phyloP scores from a whole-genome alignment of 1,140 invertebrate genomes.

The Tetramorium simillimum region DNA sequence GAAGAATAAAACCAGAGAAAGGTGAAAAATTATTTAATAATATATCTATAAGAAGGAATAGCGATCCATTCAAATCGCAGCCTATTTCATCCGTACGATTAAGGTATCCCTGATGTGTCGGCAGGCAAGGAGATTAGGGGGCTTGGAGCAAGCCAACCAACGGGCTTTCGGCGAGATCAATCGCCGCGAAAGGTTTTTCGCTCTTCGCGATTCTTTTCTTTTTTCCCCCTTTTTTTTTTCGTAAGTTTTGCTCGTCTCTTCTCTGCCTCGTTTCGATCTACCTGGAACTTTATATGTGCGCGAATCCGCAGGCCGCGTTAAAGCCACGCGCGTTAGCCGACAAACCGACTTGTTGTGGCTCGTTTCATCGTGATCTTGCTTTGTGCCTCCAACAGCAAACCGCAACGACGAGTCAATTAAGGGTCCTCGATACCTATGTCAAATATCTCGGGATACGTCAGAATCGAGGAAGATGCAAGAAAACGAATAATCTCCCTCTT shows the following conservation, averaged over 20 bases:
- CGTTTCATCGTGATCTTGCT: constrained; percentile 22
- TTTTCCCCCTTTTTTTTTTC: constrained; percentile 28
- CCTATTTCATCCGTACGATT: not conserved
- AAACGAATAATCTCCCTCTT: not conserved
- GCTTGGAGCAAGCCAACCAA: constrained; percentile 3
- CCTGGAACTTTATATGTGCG: constrained; percentile 27
- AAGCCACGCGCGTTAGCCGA: constrained; percentile 18
- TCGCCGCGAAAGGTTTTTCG: constrained; percentile 61
- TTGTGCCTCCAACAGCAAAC: constrained; percentile 30
- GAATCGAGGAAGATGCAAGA: constrained; percentile 7
- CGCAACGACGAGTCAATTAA: constrained; percentile 48
- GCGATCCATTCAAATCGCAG: not conserved
- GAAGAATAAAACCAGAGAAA: not conserved
- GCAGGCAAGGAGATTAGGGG: constrained; percentile 39
- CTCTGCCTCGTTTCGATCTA: constrained; percentile 18
- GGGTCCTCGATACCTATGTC: constrained; percentile 25
- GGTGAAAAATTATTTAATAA: not conserved
- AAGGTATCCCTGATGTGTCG: not conserved
- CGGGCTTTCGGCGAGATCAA: constrained; percentile 69
- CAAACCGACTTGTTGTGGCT: constrained; percentile 45
- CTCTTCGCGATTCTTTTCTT: constrained; percentile 24
- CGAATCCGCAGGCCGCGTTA: constrained; percentile 37
- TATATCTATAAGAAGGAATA: constrained; percentile 6
- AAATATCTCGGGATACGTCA: not conserved
- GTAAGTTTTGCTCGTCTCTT: constrained; percentile 3